Evolutionary conservation across 2,797 vertebrate species (phyloP), one percentile per base, ranked within the genome.

Genomic region (Pipistrellus kuhlii): DNA sequence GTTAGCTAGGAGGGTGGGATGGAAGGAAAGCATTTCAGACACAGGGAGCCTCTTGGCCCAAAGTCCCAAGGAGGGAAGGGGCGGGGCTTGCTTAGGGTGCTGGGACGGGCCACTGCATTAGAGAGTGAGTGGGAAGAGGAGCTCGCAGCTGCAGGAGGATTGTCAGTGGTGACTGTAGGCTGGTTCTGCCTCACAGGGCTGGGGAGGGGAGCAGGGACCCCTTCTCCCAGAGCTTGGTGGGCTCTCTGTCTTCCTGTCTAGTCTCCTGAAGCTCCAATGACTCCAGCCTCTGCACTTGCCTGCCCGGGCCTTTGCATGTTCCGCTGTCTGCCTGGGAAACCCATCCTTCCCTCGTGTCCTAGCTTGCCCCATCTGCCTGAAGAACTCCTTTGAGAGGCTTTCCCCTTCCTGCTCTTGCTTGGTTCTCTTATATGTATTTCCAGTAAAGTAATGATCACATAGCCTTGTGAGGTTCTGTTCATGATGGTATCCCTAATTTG

Each of bases 121-220:
- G 69, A 51, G 13, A 27, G 23, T 7, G 10, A 57, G n/a, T 21
- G 1, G 5, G 23, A 89, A n/a, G 59, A n/a, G 32, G 15, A 75
- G 38, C 4, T 0, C 13, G 32, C 13, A 12, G 2, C 44, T 11
- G 0, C 13, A 25, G 44, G 25, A 10, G 10, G 1, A 11, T 6
- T 18, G 32, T 53, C 46, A 8, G 14, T 25, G 2, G 1, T 2
- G 15, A 32, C 3, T 6, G 1, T 5, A 20, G 35, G 23, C 10
- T 53, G 64, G 23, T 20, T 51, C 35, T 51, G 57, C 66, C 53
- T 9, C 1, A n/a, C 11, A 38, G 21, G 35, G 25, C 27, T 23
- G 25, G 15, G 11, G 44, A 57, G 32, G 35, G 17, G 59, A 35
- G 14, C 10, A 5, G 20, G 62, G 21, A 7, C 38, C 13, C 0